A percentile compares a stretch with the other conserved stretches of the same genome.
phyloP scores from a whole-genome alignment of 2,113 vertebrate genomes.

The Phrynosoma platyrhinos region DNA sequence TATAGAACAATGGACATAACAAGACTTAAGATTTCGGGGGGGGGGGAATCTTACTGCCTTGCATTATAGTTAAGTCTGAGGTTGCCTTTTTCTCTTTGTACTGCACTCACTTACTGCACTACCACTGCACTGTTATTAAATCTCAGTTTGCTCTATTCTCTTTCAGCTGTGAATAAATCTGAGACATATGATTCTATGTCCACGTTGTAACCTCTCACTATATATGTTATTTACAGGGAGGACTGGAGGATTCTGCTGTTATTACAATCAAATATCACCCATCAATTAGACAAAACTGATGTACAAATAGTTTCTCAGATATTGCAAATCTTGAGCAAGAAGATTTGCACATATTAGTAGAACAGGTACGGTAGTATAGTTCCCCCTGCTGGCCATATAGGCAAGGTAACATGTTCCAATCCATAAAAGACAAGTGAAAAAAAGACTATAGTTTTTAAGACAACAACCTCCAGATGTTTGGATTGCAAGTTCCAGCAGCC shows the following conservation, averaged over 20 bases:
- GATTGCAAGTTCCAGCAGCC: no score
- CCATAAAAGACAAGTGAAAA: neutral
- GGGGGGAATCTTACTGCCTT: no score
- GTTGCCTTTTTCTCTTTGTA: no score
- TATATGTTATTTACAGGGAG: rapidly evolving
- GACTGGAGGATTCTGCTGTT: neutral
- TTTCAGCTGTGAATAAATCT: rapidly evolving
- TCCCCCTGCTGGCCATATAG: slow-evolving; percentile 65
- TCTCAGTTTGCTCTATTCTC: neutral
- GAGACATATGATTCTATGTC: neutral
- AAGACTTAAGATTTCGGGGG: no score
- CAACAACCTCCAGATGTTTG: no score
- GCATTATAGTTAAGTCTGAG: no score
- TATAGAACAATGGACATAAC: no score
- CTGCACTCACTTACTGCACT: no score
- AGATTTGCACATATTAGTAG: neutral
- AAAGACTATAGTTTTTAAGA: neutral
- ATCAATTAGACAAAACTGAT: rapidly evolving
- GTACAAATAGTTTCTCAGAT: rapidly evolving
- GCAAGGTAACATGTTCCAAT: rapidly evolving
- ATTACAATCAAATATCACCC: neutral
- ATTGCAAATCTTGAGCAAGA: neutral
- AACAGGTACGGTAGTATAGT: slow-evolving; percentile 53
- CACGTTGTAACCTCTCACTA: neutral
- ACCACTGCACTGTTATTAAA: no score